phyloP scores from a whole-genome alignment of 2,113 vertebrate species.

The Cepphus grylle region DNA sequence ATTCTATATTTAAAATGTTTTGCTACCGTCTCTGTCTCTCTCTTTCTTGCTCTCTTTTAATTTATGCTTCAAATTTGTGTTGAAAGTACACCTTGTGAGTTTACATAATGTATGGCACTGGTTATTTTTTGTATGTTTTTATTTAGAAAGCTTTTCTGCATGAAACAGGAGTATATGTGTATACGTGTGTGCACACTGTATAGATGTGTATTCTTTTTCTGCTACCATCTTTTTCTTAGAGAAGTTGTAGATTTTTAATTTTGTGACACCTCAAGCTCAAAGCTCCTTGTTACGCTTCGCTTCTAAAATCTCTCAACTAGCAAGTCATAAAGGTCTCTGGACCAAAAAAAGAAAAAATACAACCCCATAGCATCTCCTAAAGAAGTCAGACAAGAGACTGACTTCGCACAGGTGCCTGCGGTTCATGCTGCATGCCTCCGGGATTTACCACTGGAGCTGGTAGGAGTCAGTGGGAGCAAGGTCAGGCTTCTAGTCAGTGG shows the following conservation, averaged over 20 bases:
- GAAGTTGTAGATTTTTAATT: conserved; percentile 28
- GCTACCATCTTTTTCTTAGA: background rate
- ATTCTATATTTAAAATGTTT: conserved; percentile 81
- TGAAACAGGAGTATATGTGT: conserved; percentile 60
- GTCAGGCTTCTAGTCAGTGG: background rate
- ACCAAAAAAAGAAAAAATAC: background rate
- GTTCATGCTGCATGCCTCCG: background rate
- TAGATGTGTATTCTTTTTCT: conserved; percentile 49
- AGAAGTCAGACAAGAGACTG: background rate
- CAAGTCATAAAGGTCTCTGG: background rate
- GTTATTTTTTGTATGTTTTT: conserved; percentile 70
- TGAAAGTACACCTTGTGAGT: conserved; percentile 75
- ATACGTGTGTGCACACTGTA: conserved; percentile 8
- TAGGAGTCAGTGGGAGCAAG: background rate
- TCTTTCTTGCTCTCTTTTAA: conserved; percentile 66
- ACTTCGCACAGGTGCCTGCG: fast-evolving
- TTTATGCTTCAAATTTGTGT: conserved; percentile 78
- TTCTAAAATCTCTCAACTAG: background rate
- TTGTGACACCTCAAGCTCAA: background rate
- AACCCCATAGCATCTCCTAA: background rate
- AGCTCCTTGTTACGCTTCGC: background rate
- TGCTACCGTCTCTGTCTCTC: conserved; percentile 65
- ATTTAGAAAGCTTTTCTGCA: conserved; percentile 67
- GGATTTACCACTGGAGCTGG: background rate
- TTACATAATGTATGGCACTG: conserved; percentile 78